Evolutionary conservation across 1,140 invertebrate species (phyloP), one percentile per base, ranked within the genome.

Genomic region (Drosophila watanabei): DNA sequence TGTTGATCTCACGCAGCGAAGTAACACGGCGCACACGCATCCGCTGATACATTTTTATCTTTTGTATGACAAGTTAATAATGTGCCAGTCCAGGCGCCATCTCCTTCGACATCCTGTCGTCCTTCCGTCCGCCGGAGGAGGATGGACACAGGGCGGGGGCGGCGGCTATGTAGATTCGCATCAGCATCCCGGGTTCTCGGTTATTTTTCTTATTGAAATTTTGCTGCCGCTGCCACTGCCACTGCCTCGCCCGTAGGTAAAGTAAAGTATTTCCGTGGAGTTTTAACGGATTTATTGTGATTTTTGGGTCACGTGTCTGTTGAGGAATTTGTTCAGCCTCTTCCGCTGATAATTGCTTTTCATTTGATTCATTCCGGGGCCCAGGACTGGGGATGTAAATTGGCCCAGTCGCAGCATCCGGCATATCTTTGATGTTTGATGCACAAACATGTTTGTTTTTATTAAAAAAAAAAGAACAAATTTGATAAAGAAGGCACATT

Each of bases 41-140:
- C 82, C 49, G 71, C 82, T 82, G 78, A 91, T 84, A 89, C 84
- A 85, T 91, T 91, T 89, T 80, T 91, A 89, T 92, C 88, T 89
- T 89, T 84, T 82, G 89, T 82, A 91, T 91, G 88, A 91, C 88
- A 91, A 92, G 80, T 91, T 91, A 91, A 91, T 91, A 91, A 91
- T 85, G 88, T 91, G 84, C 72, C 82, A 82, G 82, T 78, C 79
- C 75, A 87, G 85, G 84, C 86, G 77, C 75, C 78, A 52, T 57
- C 66, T 37, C 35, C 59, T 69, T 61, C 51, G 46, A 49, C 24
- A n/a, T 70, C 48, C 60, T 32, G 28, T 41, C 68, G 65, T 32
- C 33, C 51, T 30, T 51, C 48, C 48, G 54, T 51, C 28, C 51
- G 56, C 30, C n/a, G 45, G 32, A 32, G 51, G 30, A 64, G 28